phyloP scores from a whole-genome alignment of 2,113 vertebrate genomes.

The Xyliphius kryptos region DNA sequence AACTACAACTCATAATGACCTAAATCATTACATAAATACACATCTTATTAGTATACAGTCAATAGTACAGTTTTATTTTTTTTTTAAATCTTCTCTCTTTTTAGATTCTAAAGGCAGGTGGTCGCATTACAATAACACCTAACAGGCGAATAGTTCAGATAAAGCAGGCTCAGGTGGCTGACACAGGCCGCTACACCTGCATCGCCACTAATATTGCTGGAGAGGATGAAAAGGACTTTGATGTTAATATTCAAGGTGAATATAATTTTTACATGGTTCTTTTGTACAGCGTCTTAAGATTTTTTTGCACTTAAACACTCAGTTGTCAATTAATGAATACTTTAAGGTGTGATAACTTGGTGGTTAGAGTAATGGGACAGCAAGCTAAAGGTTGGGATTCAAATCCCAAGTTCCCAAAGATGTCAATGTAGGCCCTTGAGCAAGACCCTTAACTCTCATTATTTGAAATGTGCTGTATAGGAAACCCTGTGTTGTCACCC shows the following conservation, averaged over 20 bases:
- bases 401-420: neutral
- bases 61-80: neutral
- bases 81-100: constrained; percentile 11
- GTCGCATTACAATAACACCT: constrained; percentile 68
- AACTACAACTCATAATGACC: too few species aligned
- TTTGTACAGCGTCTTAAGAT: too few species aligned
- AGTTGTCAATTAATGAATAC: too few species aligned
- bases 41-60: too few species aligned
- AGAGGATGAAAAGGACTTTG: constrained; percentile 96
- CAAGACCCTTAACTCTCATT: too few species aligned
- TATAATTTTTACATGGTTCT: constrained; percentile 36
- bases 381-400: neutral
- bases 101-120: constrained; percentile 72
- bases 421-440: too few species aligned
- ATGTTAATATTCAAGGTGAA: constrained; percentile 98
- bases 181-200: constrained; percentile 90
- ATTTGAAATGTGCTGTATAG: too few species aligned
- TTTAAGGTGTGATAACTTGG: too few species aligned
- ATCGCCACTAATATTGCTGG: constrained; percentile 89
- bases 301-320: neutral
- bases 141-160: constrained; percentile 78
- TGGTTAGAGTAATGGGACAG: neutral
- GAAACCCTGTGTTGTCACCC: too few species aligned
- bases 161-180: constrained; percentile 78
- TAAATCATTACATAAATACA: too few species aligned